Conservation (phyloP, 2,113 vertebrate species). For the Heterochromis multidens region DNA sequence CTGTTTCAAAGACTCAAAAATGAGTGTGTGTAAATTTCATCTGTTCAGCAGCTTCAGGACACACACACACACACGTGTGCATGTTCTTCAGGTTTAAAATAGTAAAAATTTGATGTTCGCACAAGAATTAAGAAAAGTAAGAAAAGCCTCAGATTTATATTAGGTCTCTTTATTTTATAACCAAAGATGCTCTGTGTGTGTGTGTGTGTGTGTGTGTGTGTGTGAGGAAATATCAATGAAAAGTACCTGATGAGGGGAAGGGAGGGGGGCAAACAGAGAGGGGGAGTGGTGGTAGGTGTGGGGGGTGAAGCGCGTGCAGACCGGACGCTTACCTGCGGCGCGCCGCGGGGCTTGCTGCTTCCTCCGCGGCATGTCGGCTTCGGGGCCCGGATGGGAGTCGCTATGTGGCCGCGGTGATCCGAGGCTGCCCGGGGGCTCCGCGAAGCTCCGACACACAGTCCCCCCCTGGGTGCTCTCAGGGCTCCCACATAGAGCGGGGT, state of each 20-base stretch:
- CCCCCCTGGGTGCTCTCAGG: conserved; percentile 72
- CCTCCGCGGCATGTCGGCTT: conserved; percentile 92
- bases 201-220: neutral
- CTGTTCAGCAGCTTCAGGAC: no score
- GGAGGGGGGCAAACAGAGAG: neutral
- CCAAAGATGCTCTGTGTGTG: neutral
- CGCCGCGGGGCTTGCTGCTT: conserved; percentile 98
- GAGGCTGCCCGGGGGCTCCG: conserved; percentile 77
- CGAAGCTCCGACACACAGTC: conserved; percentile 78
- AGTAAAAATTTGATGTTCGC: neutral
- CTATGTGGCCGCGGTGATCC: conserved; percentile 80
- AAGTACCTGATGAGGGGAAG: conserved; percentile 25
- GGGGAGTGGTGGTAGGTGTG: neutral
- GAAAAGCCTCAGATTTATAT: no score
- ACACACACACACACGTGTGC: no score
- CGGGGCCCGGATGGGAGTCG: conserved; percentile 72
- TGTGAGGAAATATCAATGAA: conserved; percentile 23
- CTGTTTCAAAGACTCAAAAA: no score
- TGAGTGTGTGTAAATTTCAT: no score
- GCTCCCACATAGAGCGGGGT: conserved; percentile 71
- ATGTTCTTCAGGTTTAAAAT: neutral
- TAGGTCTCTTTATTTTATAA: neutral
- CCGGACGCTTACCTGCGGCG: conserved; percentile 87
- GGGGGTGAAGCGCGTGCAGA: neutral
- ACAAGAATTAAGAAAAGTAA: neutral